Evolutionary conservation across 1,140 invertebrate genomes (phyloP), one percentile per base, ranked within the genome.

Genomic region (Subanguina moxae): DNA sequence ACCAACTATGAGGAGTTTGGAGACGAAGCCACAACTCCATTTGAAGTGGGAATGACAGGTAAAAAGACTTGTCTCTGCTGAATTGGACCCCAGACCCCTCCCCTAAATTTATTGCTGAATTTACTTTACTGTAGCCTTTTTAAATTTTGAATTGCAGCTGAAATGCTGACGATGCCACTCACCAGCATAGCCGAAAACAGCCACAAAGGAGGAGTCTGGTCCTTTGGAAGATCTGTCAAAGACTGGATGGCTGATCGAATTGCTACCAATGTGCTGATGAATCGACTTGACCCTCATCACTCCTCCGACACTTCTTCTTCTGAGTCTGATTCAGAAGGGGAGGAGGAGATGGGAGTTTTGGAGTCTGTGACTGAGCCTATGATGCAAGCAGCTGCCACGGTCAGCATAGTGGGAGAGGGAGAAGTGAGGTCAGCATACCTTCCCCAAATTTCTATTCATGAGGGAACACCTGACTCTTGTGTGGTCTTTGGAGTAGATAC

Each of bases 11-110:
- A 80, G 30, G 76, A 82, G 13, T 65, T 64, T n/a, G 66, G 61
- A 17, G 72, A 78, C 19, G 78, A 80, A 63, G 71, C 68, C 28
- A 67, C 75, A 19, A 76, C 63, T n/a, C 80, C 78, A 19, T 71
- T 80, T 46, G 75, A 80, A 62, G 63, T 81, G 48, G 76, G 67
- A 45, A 82, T 79, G 69, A 70, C 80, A 25, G 72, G 73, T 78
- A 57, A n/a, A n/a, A n/a, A n/a, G n/a, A n/a, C n/a, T n/a, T n/a
- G n/a, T n/a, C n/a, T n/a, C n/a, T n/a, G n/a, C n/a, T n/a, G n/a
- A n/a, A n/a, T n/a, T n/a, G n/a, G n/a, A n/a, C n/a, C n/a, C n/a
- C n/a, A n/a, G n/a, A n/a, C n/a, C n/a, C n/a, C n/a, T n/a, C n/a
- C n/a, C n/a, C n/a, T n/a, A n/a, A n/a, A n/a, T n/a, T n/a, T n/a